These are phyloP conservation scores for Vidua macroura DNA, from an alignment of 2,113 vertebrate species.

Conservation along the genomic window DNA sequence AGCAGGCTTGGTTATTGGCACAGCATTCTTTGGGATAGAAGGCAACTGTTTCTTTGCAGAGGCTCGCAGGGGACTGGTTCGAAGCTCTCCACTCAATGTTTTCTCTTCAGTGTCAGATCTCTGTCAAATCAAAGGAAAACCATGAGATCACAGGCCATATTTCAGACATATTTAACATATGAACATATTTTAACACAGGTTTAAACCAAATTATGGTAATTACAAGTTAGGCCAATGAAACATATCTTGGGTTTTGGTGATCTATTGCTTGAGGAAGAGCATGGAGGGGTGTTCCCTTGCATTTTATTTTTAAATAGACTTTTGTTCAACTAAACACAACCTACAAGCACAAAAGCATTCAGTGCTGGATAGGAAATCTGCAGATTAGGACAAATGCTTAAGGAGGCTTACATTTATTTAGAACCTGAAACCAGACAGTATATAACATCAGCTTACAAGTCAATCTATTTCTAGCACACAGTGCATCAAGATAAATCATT, in stretches of 20 bases:
- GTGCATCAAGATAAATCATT: not conserved
- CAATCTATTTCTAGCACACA: conserved; percentile 36
- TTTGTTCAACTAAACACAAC: not conserved
- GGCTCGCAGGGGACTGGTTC: conserved; percentile 83
- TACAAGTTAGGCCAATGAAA: not conserved
- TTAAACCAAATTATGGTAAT: not conserved
- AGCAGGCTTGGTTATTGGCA: conserved; percentile 88
- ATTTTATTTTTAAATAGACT: not conserved
- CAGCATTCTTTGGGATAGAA: conserved; percentile 91
- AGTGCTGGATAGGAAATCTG: not conserved
- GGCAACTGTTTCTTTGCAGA: conserved; percentile 94
- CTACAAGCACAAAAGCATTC: not conserved
- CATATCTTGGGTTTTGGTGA: not conserved
- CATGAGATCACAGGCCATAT: rapidly evolving
- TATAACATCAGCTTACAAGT: conserved; percentile 17
- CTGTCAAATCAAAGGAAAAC: conserved; percentile 56
- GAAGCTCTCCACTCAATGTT: conserved; percentile 78
- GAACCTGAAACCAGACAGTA: not conserved
- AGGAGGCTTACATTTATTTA: conserved; percentile 39
- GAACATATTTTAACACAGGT: not conserved
- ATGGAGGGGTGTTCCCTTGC: not conserved
- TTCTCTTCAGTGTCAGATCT: conserved; percentile 90
- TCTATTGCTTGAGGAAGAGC: not conserved
- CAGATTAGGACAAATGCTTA: conserved; percentile 23
- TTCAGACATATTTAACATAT: not conserved